Evolutionary conservation across 2,113 vertebrate genomes (phyloP), one percentile per base, ranked within the genome.

Genomic region (Myotis yumanensis): DNA sequence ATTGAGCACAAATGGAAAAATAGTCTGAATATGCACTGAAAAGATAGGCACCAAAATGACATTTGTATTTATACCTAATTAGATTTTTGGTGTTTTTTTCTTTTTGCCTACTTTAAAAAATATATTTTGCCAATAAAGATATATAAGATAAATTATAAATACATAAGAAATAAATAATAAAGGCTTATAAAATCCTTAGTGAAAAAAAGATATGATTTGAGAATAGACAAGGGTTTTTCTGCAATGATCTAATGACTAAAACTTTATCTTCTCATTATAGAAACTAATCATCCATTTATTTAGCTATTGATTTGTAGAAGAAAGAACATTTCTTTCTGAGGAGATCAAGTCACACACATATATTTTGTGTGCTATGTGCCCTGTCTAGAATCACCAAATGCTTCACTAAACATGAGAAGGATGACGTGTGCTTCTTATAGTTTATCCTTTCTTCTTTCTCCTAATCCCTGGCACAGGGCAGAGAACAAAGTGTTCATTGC

Each of bases 281-380:
- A 46, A 1, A 64, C 2, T 30, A 52, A 28, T 46, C 14, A 71
- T 54, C 15, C 3, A 30, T 43, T 71, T 85, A 76, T 40, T 95
- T 73, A 89, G 59, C 46, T 86, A 54, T 30, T 37, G 73, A 62
- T 88, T 85, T 94, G 6, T 54, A 82, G 46, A 89, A 86, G 87
- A 40, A 62, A 90, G 32, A 72, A 40, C 0, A 37, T 22, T 90
- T 93, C 12, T 89, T 94, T 92, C 15, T 54, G 17, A 76, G 59
- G 22, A 87, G 48, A 93, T 73, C 6, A 32, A 16, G 66, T 73
- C 15, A 59, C 20, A 14, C 35, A 14, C 35, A 10, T 88, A 20
- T 11, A 52, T 43, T 76, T 89, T 59, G 23, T 40, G 40, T 52
- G 11, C 8, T 35, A 0, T 54, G 22, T 93, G 43, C 14, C 75